Percentiles rank a stretch among this genome's conserved stretches.
phyloP scores from a whole-genome alignment of 2,888 invertebrate genomes.

The Drosophila recens region DNA sequence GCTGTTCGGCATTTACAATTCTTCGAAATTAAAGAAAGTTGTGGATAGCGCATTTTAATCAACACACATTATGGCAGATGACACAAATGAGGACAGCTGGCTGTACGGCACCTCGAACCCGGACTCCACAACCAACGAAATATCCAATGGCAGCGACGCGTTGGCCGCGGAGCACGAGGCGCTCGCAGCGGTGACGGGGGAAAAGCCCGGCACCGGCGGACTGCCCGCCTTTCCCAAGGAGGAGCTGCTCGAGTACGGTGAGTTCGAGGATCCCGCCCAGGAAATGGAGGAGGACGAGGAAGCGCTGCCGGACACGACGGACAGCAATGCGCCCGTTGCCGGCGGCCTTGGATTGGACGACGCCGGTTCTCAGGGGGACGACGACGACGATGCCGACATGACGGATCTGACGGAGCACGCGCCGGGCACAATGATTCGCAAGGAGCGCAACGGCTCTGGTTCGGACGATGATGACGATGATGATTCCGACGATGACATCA shows the following conservation, averaged over 20 bases:
- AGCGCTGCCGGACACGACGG: conserved; percentile 76
- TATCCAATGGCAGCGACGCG: conserved; percentile 61
- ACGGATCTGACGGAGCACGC: conserved; percentile 26
- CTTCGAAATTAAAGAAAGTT: conserved; percentile 31
- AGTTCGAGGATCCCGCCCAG: conserved; percentile 84
- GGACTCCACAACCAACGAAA: conserved; percentile 83
- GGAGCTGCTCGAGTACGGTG: conserved; percentile 68
- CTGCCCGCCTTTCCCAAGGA: conserved; percentile 57
- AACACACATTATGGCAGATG: conserved; percentile 87
- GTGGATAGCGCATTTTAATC: conserved; percentile 24
- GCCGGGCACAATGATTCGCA: conserved; percentile 25
- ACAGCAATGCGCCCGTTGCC: conserved; percentile 44
- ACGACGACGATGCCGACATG: conserved; percentile 49
- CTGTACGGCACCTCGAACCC: conserved; percentile 92
- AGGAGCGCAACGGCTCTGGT: conserved; percentile 65
- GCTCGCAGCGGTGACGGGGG: conserved; percentile 57
- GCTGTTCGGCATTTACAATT: conserved; percentile 37
- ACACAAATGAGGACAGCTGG: conserved; percentile 93
- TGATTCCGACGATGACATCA: conserved; percentile 92
- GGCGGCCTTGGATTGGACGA: conserved; percentile 53
- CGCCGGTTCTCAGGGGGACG: conserved; percentile 6
- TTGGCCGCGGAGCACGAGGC: conserved; percentile 71
- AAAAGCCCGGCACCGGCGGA: conserved; percentile 42
- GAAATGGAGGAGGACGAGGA: conserved; percentile 84
- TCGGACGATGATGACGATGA: conserved; percentile 82